phyloP scores from a whole-genome alignment of 2,113 vertebrate genomes.

The Channa argus region DNA sequence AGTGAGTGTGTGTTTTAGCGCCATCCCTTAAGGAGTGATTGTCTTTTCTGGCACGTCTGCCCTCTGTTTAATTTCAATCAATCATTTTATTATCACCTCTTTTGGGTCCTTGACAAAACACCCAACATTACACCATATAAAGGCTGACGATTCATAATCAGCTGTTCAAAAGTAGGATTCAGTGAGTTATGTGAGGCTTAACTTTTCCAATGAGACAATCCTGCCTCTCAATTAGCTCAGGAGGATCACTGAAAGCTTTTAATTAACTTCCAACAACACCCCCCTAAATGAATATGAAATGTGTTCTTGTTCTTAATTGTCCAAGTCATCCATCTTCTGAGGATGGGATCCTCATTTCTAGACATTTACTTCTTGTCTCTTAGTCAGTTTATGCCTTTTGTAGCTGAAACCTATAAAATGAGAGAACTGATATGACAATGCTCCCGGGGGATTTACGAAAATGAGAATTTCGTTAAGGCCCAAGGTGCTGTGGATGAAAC shows the following conservation, averaged over 20 bases:
- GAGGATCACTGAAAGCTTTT: constrained; percentile 30
- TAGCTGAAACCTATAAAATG: constrained; percentile 8
- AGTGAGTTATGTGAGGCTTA: background rate
- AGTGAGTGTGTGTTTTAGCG: no score
- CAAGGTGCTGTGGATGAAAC: background rate
- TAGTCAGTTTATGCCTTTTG: background rate
- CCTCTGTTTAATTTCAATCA: no score
- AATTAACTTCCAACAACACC: constrained; percentile 48
- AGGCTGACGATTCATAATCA: background rate
- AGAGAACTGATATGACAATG: constrained; percentile 10
- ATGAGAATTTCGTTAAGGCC: constrained; percentile 13
- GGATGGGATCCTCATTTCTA: background rate
- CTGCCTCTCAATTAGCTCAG: constrained; percentile 1
- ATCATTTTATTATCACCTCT: no score
- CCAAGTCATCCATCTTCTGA: constrained; percentile 2
- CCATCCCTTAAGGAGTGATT: no score
- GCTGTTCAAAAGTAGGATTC: background rate
- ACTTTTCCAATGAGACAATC: background rate
- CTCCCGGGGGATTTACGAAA: background rate
- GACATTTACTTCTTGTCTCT: background rate
- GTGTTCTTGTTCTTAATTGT: constrained; percentile 10
- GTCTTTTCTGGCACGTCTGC: no score
- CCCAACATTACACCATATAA: no score
- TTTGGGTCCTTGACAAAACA: no score
- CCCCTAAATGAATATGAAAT: constrained; percentile 13